Percentiles rank a stretch among this genome's conserved stretches.
phyloP scores from a whole-genome alignment of 2,888 invertebrate species.

The Lasioglossum figueresi region DNA sequence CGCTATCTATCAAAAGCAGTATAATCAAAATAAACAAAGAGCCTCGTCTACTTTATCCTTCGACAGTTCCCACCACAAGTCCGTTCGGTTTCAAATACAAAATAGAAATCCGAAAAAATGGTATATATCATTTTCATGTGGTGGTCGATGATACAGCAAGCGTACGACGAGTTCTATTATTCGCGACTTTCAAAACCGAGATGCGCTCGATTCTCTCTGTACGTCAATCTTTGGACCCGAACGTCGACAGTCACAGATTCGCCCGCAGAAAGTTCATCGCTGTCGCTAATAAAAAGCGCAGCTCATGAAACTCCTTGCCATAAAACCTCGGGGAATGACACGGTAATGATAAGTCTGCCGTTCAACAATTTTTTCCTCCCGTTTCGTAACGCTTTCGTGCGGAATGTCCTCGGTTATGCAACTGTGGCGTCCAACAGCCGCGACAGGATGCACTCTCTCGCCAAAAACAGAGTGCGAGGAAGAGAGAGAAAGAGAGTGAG shows the following conservation, averaged over 20 bases:
- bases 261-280: not conserved
- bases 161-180: too few species aligned
- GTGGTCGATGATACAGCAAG: not conserved
- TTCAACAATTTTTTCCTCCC: not conserved
- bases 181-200: too few species aligned
- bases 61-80: not conserved
- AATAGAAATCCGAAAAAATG: not conserved
- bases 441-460: constrained; percentile 1
- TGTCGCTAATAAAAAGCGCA: not conserved
- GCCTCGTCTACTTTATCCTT: not conserved
- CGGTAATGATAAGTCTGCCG: not conserved
- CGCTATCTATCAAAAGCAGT: not conserved
- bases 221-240: not conserved
- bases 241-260: not conserved
- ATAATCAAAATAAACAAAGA: not conserved
- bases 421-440: not conserved
- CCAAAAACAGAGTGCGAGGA: not conserved
- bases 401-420: constrained; percentile 36
- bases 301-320: not conserved
- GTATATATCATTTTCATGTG: not conserved
- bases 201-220: not conserved
- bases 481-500: not conserved
- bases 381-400: constrained; percentile 4
- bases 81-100: not conserved
- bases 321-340: not conserved